Evolutionary conservation across 2,113 vertebrate species (phyloP), one percentile per base, ranked within the genome.

Genomic region (Bambusicola thoracicus): DNA sequence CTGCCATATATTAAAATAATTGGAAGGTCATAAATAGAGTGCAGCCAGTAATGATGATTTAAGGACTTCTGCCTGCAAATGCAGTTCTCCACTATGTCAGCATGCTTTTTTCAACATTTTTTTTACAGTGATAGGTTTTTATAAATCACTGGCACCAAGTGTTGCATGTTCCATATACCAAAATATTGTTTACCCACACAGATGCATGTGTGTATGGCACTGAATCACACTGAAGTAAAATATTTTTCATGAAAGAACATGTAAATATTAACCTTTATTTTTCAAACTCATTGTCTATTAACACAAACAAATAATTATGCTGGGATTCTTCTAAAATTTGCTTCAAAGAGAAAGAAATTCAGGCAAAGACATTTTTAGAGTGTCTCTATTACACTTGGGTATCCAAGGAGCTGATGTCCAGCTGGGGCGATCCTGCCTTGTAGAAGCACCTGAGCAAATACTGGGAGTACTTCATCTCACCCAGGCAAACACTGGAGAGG

Each of bases 221-320:
- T 40, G 48, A 96, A 89, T 95, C 88, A 91, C 88, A 85, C 51
- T 84, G 82, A 85, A 87, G 97, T 81, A 84, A 92, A 97, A 93
- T 68, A 72, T 83, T 93, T 97, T 92, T 95, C 88, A 77, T 83
- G 73, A 86, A 88, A 78, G 46, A 95, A 89, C 18, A 2, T 21
- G 55, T 90, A 85, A 94, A 70, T 69, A 30, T 24, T 66, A 67
- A 36, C 32, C 21, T 55, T 8, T 13, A 65, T 74, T 91, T 89
- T 76, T 84, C 56, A 77, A 82, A 82, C 34, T 14, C 2, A 65
- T 73, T 75, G 68, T 27, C n/a, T 21, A 58, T 4, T 51, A 20
- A 55, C 7, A 2, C 0, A 2, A 15, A 27, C 10, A 73, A 76
- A 36, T 30, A 70, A 2, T 34, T 70, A 14, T 38, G 44, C 10